Base-by-base conservation (phyloP, 2,113 vertebrate species). In the Triplophysa rosa region DNA sequence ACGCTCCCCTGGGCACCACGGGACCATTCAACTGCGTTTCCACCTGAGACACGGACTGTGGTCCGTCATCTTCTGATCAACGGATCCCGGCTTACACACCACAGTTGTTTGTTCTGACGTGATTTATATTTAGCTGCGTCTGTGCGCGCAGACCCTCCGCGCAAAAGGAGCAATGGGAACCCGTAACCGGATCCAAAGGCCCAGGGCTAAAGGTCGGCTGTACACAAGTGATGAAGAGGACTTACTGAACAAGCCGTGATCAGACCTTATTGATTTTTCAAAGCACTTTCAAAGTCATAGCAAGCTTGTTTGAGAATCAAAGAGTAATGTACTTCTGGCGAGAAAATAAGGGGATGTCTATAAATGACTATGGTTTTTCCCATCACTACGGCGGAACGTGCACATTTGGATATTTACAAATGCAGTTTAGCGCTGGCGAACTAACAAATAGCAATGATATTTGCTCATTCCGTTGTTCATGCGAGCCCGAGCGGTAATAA, bases 1-100 rank as follows among this genome's bases (percentile, higher is more conserved):
- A 76, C 33, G 56, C 52, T 92, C 92, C 90, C 92, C 45, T 78
- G 91, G 87, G 91, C 69, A 49, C 24, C 62, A 47, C 42, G 69
- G 76, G 76, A 86, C 63, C 78, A 77, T 83, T 87, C 85, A 78
- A 88, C 80, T 85, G n/a, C 84, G 86, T 84, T 68, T 86, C 82
- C 86, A 89, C 87, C 84, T 83, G 79, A 87, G 87, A 42, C 1
- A 17, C 24, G 47, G 68, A 24, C 75, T 82, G 74, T 76, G 59
- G 67, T 24, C 80, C 9, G 33, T 45, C 68, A 16, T 80, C 68
- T 80, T 84, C 76, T 82, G 83, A 85, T 86, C 79, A 82, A 83
- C 59, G 75, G 71, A 75, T 58, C 74, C 78, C 65, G n/a, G 24
- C 77, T 78, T 78, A 33, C 59, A n/a, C 66, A 69, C 42, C 62